Evolutionary conservation across 92 coral and sea anemone species (phyloP), one percentile per base, ranked within the genome.

Genomic region (Epizoanthus ramosus): DNA sequence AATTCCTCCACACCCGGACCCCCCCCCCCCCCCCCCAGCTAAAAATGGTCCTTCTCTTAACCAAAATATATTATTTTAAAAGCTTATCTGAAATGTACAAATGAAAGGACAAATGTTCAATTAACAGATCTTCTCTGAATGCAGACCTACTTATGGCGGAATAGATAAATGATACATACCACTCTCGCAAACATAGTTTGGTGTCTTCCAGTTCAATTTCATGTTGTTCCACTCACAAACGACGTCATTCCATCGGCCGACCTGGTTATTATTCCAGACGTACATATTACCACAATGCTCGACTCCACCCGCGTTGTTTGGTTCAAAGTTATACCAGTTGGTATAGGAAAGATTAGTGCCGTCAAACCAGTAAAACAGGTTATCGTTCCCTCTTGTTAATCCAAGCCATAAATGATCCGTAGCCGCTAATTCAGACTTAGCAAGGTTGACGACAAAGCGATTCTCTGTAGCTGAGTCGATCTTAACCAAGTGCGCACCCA

Each of bases 311-410:
- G 2, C 16, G 61, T 57, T 14, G 19, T 57, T 3, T 14, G 19
- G 16, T 57, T 1, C 4, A 6, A 43, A 19, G 45, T 57, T 14
- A 0, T 1, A n/a, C 61, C 61, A 57, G 19, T 57, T 57, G 4
- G 17, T 14, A n/a, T 57, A 57, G 19, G 17, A 14, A n/a, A n/a
- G 61, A 1, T 14, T 57, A n/a, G 61, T 57, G 61, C 61, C 61
- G 17, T 66, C 71, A 8, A 28, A 66, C 71, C 71, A 66, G 45
- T 66, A 66, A 31, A 66, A 66, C 47, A 31, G 71, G 71, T 66
- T 66, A 66, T 31, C 71, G 3, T 39, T 16, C 16, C 45, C 71
- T 33, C 71, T 66, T 2, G 71, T 66, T 31, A 66, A 3, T 0
- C 71, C 71, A 66, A 66, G 33, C 71, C 71, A 66, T 10, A 47